These are phyloP conservation scores for Achlya flavicornis DNA, from an alignment of 2,888 invertebrate genomes.

Conservation along the genomic window DNA sequence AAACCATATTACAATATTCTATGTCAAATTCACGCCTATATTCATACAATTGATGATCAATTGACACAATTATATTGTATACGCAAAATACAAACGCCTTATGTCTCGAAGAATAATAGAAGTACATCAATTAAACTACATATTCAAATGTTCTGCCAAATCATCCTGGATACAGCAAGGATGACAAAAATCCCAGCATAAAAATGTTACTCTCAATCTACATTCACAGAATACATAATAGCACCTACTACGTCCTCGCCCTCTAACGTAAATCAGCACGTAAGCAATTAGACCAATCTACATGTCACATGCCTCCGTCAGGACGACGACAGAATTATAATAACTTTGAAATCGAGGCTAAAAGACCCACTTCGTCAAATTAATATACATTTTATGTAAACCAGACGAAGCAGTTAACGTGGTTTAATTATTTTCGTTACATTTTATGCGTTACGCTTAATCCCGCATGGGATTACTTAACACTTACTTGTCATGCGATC, in stretches of 20 bases:
- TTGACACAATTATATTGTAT: slow-evolving; percentile 8
- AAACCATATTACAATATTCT: slow-evolving; percentile 23
- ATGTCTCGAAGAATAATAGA: neutral
- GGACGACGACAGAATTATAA: neutral
- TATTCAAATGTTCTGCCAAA: no score
- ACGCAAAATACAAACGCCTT: neutral
- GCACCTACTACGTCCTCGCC: neutral
- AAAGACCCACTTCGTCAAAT: neutral
- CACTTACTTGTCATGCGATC: slow-evolving; percentile 67
- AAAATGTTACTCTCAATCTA: neutral
- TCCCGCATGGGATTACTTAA: slow-evolving; percentile 55
- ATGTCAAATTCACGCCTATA: slow-evolving; percentile 29
- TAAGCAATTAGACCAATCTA: slow-evolving; percentile 4
- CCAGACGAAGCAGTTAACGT: slow-evolving; percentile 7
- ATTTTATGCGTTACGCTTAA: slow-evolving; percentile 52
- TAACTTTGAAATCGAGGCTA: neutral
- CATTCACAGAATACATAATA: slow-evolving; percentile 5
- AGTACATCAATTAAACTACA: no score
- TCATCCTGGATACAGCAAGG: no score
- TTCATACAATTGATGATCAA: slow-evolving; percentile 32
- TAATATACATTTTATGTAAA: slow-evolving; percentile 3
- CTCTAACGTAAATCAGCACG: neutral
- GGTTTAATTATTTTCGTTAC: slow-evolving; percentile 28
- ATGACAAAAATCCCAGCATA: neutral
- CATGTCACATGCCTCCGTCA: slow-evolving; percentile 1